Conservation (phyloP, 2,797 vertebrate species). For the Acanthis flammea region DNA sequence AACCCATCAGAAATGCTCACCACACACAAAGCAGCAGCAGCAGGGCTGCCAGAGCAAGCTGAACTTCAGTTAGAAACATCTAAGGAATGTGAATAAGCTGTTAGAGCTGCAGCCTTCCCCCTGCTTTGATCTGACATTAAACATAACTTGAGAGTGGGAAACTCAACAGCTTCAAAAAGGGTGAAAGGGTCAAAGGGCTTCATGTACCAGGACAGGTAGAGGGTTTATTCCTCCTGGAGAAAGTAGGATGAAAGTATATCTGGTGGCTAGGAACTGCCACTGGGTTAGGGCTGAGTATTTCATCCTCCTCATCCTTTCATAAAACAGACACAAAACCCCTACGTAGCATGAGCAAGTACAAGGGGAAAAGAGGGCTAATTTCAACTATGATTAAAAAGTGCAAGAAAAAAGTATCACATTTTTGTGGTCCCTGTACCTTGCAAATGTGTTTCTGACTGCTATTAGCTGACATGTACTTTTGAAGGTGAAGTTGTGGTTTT, state of each 20-base stretch:
- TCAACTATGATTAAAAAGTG: neutral
- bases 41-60: neutral
- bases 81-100: constrained; percentile 27
- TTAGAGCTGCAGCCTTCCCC: neutral
- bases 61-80: constrained; percentile 32
- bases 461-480: neutral
- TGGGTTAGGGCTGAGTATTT: neutral
- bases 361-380: neutral
- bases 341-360: neutral
- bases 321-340: accelerated
- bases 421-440: neutral
- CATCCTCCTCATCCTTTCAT: neutral
- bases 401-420: neutral
- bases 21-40: constrained; percentile 1
- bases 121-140: constrained; percentile 32
- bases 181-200: neutral
- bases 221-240: neutral
- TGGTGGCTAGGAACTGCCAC: neutral
- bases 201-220: neutral
- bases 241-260: neutral
- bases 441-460: neutral
- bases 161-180: neutral
- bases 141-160: neutral
- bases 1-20: neutral
- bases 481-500: neutral